A percentile compares a stretch with the other conserved stretches of the same genome.
phyloP scores from a whole-genome alignment of 2,797 vertebrate genomes.

The Acrossocheilus fasciatus region DNA sequence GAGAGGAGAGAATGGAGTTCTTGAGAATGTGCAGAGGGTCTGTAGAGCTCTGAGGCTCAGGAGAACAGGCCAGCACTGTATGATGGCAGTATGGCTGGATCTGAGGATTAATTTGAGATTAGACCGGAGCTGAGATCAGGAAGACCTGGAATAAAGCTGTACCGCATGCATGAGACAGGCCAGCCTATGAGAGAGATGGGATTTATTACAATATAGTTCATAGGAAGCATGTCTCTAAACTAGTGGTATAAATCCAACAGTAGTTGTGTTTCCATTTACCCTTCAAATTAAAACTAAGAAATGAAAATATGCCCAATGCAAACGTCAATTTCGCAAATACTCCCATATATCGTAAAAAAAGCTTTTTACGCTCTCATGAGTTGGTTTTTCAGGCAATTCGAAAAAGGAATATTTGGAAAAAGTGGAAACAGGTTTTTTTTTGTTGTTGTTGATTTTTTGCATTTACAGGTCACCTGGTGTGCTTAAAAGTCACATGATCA shows the following conservation, averaged over 20 bases:
- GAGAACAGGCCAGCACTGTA: constrained; percentile 34
- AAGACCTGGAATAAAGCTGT: constrained; percentile 37
- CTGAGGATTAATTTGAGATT: constrained; percentile 57
- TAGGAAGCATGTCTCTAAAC: not conserved
- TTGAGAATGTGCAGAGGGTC: constrained; percentile 19
- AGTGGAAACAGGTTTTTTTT: too few relatives aligned
- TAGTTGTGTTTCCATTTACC: not conserved
- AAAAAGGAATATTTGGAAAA: too few relatives aligned
- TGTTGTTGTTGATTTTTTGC: too few relatives aligned
- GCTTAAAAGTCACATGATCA: too few relatives aligned
- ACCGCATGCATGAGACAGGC: constrained; percentile 37
- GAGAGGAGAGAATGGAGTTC: constrained; percentile 35
- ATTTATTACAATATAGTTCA: constrained; percentile 13
- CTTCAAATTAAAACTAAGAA: not conserved
- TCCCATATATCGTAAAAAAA: too few relatives aligned
- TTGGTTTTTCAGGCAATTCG: too few relatives aligned
- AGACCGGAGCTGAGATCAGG: constrained; percentile 34
- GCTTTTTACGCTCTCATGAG: too few relatives aligned
- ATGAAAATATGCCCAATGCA: too few relatives aligned
- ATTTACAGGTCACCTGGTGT: too few relatives aligned
- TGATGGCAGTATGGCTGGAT: constrained; percentile 42
- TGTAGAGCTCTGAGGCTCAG: constrained; percentile 41
- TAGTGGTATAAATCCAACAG: not conserved
- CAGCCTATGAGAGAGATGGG: constrained; percentile 24
- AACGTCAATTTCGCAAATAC: too few relatives aligned